These are phyloP conservation scores for Natrix natrix DNA, from an alignment of 2,797 vertebrate species.

Conservation along the genomic window DNA sequence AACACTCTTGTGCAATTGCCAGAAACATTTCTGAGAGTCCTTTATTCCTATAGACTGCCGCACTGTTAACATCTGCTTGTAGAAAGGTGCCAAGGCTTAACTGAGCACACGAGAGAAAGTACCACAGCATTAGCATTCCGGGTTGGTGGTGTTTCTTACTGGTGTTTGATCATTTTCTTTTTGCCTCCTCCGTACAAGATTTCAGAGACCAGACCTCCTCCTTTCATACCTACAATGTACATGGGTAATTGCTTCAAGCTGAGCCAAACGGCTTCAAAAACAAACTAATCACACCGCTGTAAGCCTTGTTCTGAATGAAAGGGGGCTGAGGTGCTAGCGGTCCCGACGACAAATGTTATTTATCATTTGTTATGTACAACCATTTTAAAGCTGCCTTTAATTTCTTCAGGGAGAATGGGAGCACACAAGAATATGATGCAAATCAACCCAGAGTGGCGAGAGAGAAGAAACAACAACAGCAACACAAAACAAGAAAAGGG, in stretches of 20 bases:
- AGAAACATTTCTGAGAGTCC: neutral
- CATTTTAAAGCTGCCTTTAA: neutral
- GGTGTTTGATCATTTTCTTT: slow-evolving; percentile 14
- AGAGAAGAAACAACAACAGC: no score
- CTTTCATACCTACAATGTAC: slow-evolving; percentile 18
- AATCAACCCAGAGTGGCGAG: neutral
- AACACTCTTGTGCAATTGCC: neutral
- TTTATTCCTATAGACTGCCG: neutral
- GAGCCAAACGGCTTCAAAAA: slow-evolving; percentile 57
- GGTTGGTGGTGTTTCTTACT: neutral
- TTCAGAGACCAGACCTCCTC: slow-evolving; percentile 33
- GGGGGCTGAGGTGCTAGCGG: slow-evolving; percentile 4
- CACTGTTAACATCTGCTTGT: slow-evolving; percentile 10
- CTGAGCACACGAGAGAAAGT: neutral
- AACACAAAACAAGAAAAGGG: neutral
- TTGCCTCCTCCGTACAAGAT: slow-evolving; percentile 15
- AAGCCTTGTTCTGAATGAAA: neutral
- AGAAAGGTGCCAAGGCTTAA: neutral
- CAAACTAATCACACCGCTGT: slow-evolving; percentile 41
- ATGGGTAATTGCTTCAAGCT: slow-evolving; percentile 49
- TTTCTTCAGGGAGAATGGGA: neutral
- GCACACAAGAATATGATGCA: neutral
- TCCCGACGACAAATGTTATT: neutral
- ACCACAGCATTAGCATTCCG: neutral
- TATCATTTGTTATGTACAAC: neutral